These are phyloP conservation scores for Maniola hyperantus DNA, from an alignment of 2,888 invertebrate species.

Conservation along the genomic window DNA sequence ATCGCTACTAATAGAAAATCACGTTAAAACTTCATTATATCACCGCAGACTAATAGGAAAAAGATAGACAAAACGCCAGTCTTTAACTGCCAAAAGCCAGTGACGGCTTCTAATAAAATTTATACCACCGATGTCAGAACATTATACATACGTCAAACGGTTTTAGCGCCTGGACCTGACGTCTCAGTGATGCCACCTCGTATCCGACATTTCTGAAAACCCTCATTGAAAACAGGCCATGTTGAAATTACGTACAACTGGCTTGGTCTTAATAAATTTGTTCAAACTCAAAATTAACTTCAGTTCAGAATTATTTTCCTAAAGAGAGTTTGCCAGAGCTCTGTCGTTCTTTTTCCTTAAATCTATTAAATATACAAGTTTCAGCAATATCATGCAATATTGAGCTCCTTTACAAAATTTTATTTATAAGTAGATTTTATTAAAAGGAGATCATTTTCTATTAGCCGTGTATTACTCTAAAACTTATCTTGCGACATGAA, in stretches of 20 bases:
- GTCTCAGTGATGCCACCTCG: too few relatives aligned
- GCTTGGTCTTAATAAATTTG: neutral
- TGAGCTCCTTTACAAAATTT: neutral
- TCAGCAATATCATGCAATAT: neutral
- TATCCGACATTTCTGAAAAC: too few relatives aligned
- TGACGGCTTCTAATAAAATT: neutral
- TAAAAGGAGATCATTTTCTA: slow-evolving; percentile 9
- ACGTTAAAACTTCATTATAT: neutral
- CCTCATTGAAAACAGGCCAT: too few relatives aligned
- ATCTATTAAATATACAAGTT: neutral
- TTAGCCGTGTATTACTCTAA: slow-evolving; percentile 25
- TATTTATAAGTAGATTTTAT: neutral
- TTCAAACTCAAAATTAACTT: neutral
- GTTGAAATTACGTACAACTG: neutral
- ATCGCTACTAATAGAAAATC: neutral
- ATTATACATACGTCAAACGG: too few relatives aligned
- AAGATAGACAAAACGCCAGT: neutral
- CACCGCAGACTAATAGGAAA: neutral
- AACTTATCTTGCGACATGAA: slow-evolving; percentile 24
- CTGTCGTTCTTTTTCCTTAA: neutral
- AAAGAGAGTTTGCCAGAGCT: neutral
- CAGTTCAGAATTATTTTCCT: neutral
- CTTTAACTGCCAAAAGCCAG: neutral
- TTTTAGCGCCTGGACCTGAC: too few relatives aligned
- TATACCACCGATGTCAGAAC: too few relatives aligned